Base-by-base conservation (phyloP, 2,113 vertebrate genomes). In the Salminus brasiliensis region DNA sequence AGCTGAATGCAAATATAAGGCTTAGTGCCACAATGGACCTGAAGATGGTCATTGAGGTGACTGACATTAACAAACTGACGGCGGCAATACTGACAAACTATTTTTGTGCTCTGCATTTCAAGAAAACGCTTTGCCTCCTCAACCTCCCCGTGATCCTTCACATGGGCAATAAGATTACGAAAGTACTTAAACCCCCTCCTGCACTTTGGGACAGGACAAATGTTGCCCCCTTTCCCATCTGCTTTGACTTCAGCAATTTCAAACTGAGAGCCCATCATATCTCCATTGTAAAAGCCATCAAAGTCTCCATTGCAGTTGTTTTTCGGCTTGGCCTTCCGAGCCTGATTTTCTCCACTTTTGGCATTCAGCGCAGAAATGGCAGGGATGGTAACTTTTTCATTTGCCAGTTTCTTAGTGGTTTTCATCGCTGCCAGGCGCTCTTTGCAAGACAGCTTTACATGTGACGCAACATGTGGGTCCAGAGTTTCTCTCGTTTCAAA, bases 1-100 rank as follows among this genome's bases (percentile, higher is more conserved):
- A 99, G 85, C 87, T 99, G 97, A 85, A 99, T 98, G 87, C 97
- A 99, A 83, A 98, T 98, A 41, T 99, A 99, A 3, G 97, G 97
- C 67, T 95, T 97, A 70, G 89, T 94, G 68, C 97, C 97, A 91
- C 97, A 98, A 89, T 99, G 97, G 87, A 98, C 96, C 86, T 98
- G 97, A 75, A 98, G 90, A 78, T 99, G 97, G 88, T 99, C 96
- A 6, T 97, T 99, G 74, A 98, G 93, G 83, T 99, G 97, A 85
- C 93, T 95, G 32, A 98, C 95, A 60, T 93, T 98, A 32, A 98
- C 92, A 80, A 99, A 99, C 78, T 98, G 96, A 25, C 97, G 92
- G 9, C 97, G 95, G 84, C 97, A 99, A 91, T 98, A 99, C 91
- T 99, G 97, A 83, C 97, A 99, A 87, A 98, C 94, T 11, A 99